Percentiles rank a stretch among this genome's conserved stretches.
Conservation (phyloP, 2,888 invertebrate species). For the Unio delphinus region DNA sequence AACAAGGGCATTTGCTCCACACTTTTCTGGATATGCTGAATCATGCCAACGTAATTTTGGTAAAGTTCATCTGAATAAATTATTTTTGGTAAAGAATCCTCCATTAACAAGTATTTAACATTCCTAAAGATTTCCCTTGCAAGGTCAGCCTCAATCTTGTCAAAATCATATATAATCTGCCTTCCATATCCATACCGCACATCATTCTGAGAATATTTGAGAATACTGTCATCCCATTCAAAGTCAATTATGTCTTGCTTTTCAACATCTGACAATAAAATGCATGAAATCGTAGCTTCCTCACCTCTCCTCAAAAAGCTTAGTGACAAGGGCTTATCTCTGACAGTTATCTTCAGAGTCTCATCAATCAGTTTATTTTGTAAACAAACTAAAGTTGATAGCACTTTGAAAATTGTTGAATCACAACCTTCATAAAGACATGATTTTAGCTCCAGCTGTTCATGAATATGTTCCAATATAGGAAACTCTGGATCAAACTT, state of each 20-base stretch:
- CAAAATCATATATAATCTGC: conserved; percentile 29
- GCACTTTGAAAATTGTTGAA: conserved; percentile 15
- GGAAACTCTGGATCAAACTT: no score
- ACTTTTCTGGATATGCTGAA: conserved; percentile 12
- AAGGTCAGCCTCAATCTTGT: conserved; percentile 34
- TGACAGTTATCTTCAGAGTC: conserved; percentile 5
- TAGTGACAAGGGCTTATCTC: conserved; percentile 11
- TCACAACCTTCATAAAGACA: conserved; percentile 29
- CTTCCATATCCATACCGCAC: conserved; percentile 26
- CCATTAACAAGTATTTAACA: conserved; percentile 18
- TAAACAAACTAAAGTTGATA: conserved; percentile 18
- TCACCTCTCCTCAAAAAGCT: conserved; percentile 12
- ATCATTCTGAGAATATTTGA: conserved; percentile 27
- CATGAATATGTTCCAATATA: no score
- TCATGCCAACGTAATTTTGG: conserved; percentile 25
- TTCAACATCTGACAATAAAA: conserved; percentile 20
- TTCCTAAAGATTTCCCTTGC: conserved; percentile 16
- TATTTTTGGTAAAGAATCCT: conserved; percentile 21
- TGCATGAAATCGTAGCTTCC: conserved; percentile 8
- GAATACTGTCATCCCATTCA: conserved; percentile 17
- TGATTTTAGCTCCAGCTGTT: no score
- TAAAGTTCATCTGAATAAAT: conserved; percentile 44
- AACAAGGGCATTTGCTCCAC: conserved; percentile 28
- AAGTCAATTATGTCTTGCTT: conserved; percentile 7
- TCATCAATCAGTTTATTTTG: conserved; percentile 37